Base-by-base conservation (phyloP, 1,140 invertebrate species). In the Orchestia grillus region DNA sequence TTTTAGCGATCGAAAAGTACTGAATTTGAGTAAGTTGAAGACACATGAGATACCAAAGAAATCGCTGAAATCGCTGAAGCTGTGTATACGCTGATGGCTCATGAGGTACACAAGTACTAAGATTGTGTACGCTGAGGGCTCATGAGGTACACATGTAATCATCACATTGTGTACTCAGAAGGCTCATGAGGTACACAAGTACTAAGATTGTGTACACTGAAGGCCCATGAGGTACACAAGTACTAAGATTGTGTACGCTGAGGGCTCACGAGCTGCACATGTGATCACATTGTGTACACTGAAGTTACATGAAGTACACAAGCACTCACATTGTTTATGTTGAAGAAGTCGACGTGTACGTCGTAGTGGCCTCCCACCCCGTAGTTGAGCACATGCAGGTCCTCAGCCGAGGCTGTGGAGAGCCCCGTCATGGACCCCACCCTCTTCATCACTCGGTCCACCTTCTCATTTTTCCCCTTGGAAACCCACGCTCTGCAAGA, bases 361-460 rank as follows among this genome's bases (percentile, higher is more conserved):
- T 97, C 97, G 96, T 97, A 97, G 47, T 97, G 97, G 28, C 97
- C 97, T n/a, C 97, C 97, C 45, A 97, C 96, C n/a, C 97, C 97
- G 96, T 97, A 97, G 96, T 97, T 97, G 0, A 97, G 96, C 23
- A 97, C 96, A 92, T 97, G 97, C n/a, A 97, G 53, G 53, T 97
- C 95, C 77, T 97, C 97, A 0, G 96, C 95, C 4, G 96, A 96
- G n/a, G 77, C 28, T 23, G 96, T 96, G 95, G 96, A 96, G 47
- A 97, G 95, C 0, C 96, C 96, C 41, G 96, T 97, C 96, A 97
- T 97, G 95, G 96, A n/a, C 87, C 96, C 96, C 36, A 97, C 96
- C 19, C 96, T 42, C 0, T 44, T 36, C 6, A 96, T 43, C 19
- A 97, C 92, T 44, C 47, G 95, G 47, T 96, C 96, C 62, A 96